These are phyloP conservation scores for Sipha flava DNA, from an alignment of 1,140 invertebrate genomes.

Conservation along the genomic window DNA sequence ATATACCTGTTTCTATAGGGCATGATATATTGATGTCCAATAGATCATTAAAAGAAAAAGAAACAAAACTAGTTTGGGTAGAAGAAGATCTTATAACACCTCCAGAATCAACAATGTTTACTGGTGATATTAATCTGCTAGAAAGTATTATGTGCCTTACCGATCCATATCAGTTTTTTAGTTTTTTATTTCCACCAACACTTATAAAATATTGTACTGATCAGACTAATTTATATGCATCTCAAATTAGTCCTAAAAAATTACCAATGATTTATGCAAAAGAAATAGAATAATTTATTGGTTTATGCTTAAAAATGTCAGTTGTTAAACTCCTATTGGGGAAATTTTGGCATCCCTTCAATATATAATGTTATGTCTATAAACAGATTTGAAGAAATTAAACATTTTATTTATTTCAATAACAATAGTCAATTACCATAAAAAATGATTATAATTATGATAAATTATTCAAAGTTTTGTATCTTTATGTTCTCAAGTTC, in stretches of 20 bases:
- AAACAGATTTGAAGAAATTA: constrained; percentile 43
- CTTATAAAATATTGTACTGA: neutral
- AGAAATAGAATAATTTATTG: constrained; percentile 8
- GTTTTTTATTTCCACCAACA: neutral
- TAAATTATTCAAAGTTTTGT: constrained; percentile 36
- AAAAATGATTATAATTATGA: constrained; percentile 33
- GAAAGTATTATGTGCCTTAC: neutral
- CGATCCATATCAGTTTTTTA: neutral
- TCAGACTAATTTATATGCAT: neutral
- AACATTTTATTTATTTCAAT: constrained; percentile 40
- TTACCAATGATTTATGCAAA: neutral
- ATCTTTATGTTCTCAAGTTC: no score
- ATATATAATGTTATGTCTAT: constrained; percentile 41
- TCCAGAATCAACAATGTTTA: neutral
- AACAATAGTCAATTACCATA: constrained; percentile 38
- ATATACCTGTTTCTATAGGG: neutral
- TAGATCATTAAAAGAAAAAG: neutral
- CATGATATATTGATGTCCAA: neutral
- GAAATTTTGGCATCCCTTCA: constrained; percentile 31
- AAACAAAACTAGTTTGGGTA: neutral
- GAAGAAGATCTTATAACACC: neutral
- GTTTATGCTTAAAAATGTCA: neutral
- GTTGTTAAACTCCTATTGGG: neutral
- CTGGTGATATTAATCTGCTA: neutral
- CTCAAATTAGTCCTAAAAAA: neutral